Evolutionary conservation across 2,888 invertebrate species (phyloP), one percentile per base, ranked within the genome.

Genomic region (Lithophane socia): DNA sequence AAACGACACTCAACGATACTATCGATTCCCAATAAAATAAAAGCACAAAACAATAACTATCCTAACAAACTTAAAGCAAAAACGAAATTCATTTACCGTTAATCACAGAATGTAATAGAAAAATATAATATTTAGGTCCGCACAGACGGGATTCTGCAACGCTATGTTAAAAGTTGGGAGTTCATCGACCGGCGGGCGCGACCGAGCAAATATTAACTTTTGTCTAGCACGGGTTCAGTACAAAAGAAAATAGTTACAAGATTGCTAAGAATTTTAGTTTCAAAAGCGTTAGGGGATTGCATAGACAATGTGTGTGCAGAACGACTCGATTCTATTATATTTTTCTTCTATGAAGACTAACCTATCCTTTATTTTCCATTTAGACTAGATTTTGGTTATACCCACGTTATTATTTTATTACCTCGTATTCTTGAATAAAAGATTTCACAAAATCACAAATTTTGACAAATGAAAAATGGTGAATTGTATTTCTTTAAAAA

Each of bases 91-190:
- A 75, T 66, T 73, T 65, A 85, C 47, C 65, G 49, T 69, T 85
- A 69, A 63, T 84, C 68, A 60, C 61, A 66, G 68, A 77, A 65
- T 76, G 64, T 66, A 79, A 74, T 77, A 82, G 67, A 73, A 74
- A 87, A 85, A 74, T 84, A 80, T 86, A 65, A 71, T 80, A 79
- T 83, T 86, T 78, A 75, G 70, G 73, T 76, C 66, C 80, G 73
- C 69, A 64, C 74, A 79, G 79, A 74, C 76, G 65, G 65, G 54
- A 47, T 58, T 73, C 65, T 65, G 74, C 65, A n/a, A 1, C 69
- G 69, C 69, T 60, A n/a, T 56, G 69, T 66, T 52, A 52, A 72
- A 82, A 86, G 77, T 83, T 73, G 60, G 42, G 64, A 71, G 87
- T 61, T 77, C 75, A 63, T 37, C 56, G 87, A 80, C 73, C 84